Evolutionary conservation across 2,113 vertebrate genomes (phyloP), one percentile per base, ranked within the genome.

Genomic region (Casuarius casuarius): DNA sequence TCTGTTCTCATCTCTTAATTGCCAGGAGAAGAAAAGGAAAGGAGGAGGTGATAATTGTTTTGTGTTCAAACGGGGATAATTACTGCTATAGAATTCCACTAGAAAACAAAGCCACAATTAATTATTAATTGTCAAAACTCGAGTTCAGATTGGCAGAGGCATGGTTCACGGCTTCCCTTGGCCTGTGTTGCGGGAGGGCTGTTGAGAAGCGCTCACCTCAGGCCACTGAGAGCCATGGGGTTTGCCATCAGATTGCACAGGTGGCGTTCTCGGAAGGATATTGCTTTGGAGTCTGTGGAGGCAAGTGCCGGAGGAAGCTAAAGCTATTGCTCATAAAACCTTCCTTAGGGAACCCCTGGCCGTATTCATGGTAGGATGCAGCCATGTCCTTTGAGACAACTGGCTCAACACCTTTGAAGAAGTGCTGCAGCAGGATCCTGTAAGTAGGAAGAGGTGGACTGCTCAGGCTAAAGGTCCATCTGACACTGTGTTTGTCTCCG

Each of bases 11-110:
- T 78, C 83, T 35, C 81, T 58, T 84, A 89, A 83, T 8, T 67
- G 96, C 68, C 19, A 3, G 72, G 76, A 93, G 70, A 79, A 78
- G 67, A 74, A 82, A 52, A 65, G 75, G 49, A 63, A 52, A 91
- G 71, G 67, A 65, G 73, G 67, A 72, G 83, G 84, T 54, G 73
- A 38, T 74, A 89, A 72, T 80, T 73, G 61, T 73, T 93, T 93
- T 89, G 67, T 76, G 73, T 96, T 96, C 88, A 93, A 96, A 38
- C 49, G 72, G 68, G 77, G 62, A 84, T 94, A 96, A 97, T 83
- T 71, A 21, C 87, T 15, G 72, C 88, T 95, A 90, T 59, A 93
- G 79, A 78, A 77, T 96, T 95, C 87, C 71, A 46, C 49, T 66
- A 51, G 80, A 17, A 94, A 97, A 90, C 74, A 92, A 89, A 96